Base-by-base conservation (phyloP, 2,888 invertebrate species). In the Hoplodrina blanda region DNA sequence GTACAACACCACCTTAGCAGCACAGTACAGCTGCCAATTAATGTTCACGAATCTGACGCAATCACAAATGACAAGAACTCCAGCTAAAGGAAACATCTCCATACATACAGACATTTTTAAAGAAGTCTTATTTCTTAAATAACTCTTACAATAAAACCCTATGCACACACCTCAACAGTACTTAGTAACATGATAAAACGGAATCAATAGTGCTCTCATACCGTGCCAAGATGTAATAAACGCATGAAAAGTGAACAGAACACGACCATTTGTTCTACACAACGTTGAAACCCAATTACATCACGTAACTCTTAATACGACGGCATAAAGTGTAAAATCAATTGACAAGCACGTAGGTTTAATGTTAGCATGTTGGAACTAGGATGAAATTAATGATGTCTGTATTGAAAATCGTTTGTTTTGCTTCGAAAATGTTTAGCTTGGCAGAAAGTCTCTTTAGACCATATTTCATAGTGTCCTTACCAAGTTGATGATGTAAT, bases 211-310 rank as follows among this genome's bases (percentile, higher is more conserved):
- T 89, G 85, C 90, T 91, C 91, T 91, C 88, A 88, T 92, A 91
- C 90, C 93, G 92, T 93, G 93, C 91, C 91, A 92, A 92, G 90
- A 88, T 87, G 90, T 91, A 93, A 94, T 94, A 94, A 94, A 91
- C 91, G 91, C 88, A 93, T 91, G 92, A 93, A 93, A 93, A 92
- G 91, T 93, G 92, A 91, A 91, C 87, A 88, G 86, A 86, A 80
- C 85, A 84, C 76, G 80, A 89, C 90, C 91, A 93, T 93, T 93
- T 92, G 90, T 93, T 89, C 85, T 87, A 85, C 80, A 80, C 74
- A 84, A 61, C 73, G 80, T 81, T 75, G 70, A 76, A 79, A 72
- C 72, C 75, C 63, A 62, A 77, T 76, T 68, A 71, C 67, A 70
- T 49, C 69, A 67, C 68, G 66, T 44, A 73, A 76, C 61, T 80